phyloP scores from a whole-genome alignment of 2,113 vertebrate species.

The Lepus americanus region DNA sequence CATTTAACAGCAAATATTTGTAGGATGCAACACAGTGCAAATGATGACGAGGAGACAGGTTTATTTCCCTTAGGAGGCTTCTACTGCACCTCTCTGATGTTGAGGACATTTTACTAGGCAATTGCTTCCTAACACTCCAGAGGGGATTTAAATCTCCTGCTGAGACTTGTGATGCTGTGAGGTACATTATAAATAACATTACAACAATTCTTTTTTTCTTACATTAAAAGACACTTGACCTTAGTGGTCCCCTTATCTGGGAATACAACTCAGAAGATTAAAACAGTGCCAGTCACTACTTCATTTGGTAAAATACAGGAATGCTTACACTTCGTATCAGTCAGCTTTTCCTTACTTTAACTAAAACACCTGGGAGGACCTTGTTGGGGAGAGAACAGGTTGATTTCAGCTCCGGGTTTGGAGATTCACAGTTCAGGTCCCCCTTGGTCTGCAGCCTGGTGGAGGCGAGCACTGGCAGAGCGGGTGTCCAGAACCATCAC shows the following conservation, averaged over 20 bases:
- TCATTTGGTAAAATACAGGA: not conserved
- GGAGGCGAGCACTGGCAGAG: too few species aligned
- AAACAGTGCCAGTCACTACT: not conserved
- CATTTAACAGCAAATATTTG: not conserved
- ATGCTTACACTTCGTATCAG: not conserved
- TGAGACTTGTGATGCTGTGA: constrained; percentile 1
- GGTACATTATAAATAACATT: constrained; percentile 13
- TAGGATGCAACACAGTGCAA: not conserved
- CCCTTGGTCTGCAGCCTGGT: too few species aligned
- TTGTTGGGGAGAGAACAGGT: too few species aligned
- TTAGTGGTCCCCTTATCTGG: not conserved
- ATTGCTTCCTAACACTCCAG: constrained; percentile 35
- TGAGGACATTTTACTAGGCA: constrained; percentile 38
- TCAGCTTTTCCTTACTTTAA: too few species aligned
- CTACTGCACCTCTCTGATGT: constrained; percentile 3
- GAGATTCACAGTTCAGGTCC: too few species aligned
- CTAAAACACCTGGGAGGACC: too few species aligned
- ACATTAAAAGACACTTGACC: not conserved
- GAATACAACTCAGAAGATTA: not conserved
- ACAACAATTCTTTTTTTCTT: constrained; percentile 23
- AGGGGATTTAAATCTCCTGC: not conserved
- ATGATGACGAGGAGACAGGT: not conserved
- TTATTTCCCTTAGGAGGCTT: constrained; percentile 16
- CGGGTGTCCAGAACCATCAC: too few species aligned
- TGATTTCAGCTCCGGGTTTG: too few species aligned